These are phyloP conservation scores for Heteromyza rotundicornis DNA, from an alignment of 2,888 invertebrate genomes.

Conservation along the genomic window DNA sequence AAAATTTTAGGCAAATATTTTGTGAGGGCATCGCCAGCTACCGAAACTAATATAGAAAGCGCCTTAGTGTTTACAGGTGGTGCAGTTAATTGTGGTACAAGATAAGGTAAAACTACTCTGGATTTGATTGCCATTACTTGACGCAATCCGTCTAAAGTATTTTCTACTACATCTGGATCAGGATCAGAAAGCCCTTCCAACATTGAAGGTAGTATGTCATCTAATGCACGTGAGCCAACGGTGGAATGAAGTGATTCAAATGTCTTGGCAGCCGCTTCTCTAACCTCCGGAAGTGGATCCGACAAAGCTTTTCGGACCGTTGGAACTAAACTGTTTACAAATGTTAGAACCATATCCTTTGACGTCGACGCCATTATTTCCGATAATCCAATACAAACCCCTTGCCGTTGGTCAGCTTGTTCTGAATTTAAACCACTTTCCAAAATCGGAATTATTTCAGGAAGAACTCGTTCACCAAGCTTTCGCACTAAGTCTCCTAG, in stretches of 20 bases:
- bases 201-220: constrained; percentile 95
- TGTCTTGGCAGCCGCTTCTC: constrained; percentile 94
- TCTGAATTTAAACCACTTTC: constrained; percentile 92
- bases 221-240: constrained; percentile 90
- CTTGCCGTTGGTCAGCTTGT: constrained; percentile 93
- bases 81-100: constrained; percentile 91
- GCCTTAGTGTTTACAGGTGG: constrained; percentile 92
- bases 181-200: constrained; percentile 77
- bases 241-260: constrained; percentile 96
- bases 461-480: constrained; percentile 95
- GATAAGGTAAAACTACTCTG: constrained; percentile 91
- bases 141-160: constrained; percentile 91
- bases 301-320: constrained; percentile 94
- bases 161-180: constrained; percentile 81
- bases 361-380: constrained; percentile 98
- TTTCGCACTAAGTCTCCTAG: constrained; percentile 96
- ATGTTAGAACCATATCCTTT: constrained; percentile 90
- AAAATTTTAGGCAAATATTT: constrained; percentile 90
- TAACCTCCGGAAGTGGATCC: constrained; percentile 90
- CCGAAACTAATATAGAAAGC: constrained; percentile 89
- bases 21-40: constrained; percentile 91
- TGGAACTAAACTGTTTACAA: constrained; percentile 86
- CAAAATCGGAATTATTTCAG: constrained; percentile 97
- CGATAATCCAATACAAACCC: constrained; percentile 96
- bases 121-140: constrained; percentile 98